Conservation (phyloP, 1,140 invertebrate species). For the Octopus sinensis region DNA sequence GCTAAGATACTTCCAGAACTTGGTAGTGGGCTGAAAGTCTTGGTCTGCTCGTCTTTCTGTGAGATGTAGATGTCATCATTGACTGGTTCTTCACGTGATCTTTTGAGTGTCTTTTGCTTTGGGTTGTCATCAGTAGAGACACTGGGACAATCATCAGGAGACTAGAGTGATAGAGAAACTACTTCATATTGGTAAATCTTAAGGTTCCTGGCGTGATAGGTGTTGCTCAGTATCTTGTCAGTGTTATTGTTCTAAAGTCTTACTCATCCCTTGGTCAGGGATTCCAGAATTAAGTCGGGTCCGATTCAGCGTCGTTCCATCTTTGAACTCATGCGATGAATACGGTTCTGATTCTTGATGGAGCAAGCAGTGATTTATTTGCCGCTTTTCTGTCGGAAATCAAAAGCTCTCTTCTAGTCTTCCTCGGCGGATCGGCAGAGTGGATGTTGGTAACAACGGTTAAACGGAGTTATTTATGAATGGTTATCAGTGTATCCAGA, state of each 20-base stretch:
- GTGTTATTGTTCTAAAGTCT: neutral
- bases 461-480: neutral
- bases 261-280: neutral
- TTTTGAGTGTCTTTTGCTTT: neutral
- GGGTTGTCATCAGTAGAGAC: neutral
- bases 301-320: neutral
- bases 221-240: neutral
- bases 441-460: neutral
- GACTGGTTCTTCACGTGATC: neutral
- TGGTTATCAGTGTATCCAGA: neutral
- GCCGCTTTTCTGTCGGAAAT: neutral
- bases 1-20: neutral
- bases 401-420: neutral
- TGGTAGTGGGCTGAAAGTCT: neutral
- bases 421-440: neutral
- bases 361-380: neutral
- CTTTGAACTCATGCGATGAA: neutral
- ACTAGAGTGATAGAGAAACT: neutral
- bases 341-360: neutral
- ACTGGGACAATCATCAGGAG: neutral
- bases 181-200: too few relatives aligned
- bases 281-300: neutral
- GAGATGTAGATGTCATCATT: neutral
- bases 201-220: neutral
- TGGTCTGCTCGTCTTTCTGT: neutral